A percentile compares a stretch with the other conserved stretches of the same genome.
phyloP scores from a whole-genome alignment of 2,113 vertebrate species.

The Petrocephalus microphthalmus region DNA sequence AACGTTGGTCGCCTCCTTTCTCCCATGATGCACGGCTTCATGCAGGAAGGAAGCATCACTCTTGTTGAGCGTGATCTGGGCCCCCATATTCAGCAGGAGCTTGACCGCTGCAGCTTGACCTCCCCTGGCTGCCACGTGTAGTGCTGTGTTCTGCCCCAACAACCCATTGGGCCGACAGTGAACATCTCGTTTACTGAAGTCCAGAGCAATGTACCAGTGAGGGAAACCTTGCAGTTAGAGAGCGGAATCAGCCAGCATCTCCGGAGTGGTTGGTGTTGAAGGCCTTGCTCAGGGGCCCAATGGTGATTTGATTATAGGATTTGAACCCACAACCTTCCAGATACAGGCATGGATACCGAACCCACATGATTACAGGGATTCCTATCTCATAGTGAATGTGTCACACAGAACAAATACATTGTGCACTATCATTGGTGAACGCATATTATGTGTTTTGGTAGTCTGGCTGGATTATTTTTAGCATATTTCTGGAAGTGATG shows the following conservation, averaged over 20 bases:
- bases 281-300: background rate
- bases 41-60: constrained; percentile 71
- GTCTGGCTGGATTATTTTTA: background rate
- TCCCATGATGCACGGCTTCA: constrained; percentile 69
- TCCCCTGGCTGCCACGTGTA: constrained; percentile 70
- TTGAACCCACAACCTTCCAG: background rate
- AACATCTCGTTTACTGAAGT: background rate
- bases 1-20: constrained; percentile 64
- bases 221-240: background rate
- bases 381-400: background rate
- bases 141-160: constrained; percentile 66
- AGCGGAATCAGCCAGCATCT: background rate
- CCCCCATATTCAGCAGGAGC: constrained; percentile 62
- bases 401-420: background rate
- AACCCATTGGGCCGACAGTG: background rate
- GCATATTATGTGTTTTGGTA: background rate
- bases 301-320: background rate
- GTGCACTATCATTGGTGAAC: background rate
- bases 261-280: background rate
- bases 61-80: constrained; percentile 67
- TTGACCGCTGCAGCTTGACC: constrained; percentile 70
- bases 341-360: background rate
- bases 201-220: background rate
- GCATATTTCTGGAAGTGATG: background rate
- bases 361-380: background rate